Conservation (phyloP, 2,888 invertebrate species). For the Xiphydria camelus region DNA sequence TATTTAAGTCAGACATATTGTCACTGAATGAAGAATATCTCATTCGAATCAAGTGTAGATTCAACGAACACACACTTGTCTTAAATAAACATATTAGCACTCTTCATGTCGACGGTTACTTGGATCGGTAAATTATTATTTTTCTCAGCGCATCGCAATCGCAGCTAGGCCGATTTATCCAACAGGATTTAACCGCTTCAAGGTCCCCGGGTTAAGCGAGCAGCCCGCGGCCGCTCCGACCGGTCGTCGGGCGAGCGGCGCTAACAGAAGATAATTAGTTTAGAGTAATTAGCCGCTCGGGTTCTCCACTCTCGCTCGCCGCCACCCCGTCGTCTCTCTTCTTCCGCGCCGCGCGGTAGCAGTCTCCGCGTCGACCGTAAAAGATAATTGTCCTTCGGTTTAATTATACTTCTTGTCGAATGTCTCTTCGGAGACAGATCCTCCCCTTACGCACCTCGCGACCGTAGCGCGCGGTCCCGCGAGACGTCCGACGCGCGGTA, state of each 20-base stretch:
- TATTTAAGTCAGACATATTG: too few species aligned
- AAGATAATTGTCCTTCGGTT: conserved; percentile 25
- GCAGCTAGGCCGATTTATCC: too few species aligned
- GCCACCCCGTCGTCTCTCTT: not conserved
- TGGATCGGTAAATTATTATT: too few species aligned
- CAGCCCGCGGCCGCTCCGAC: conserved; percentile 12
- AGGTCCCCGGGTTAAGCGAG: conserved; percentile 3
- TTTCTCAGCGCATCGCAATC: too few species aligned
- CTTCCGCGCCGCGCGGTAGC: conserved; percentile 11
- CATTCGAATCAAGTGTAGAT: too few species aligned
- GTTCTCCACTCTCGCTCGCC: conserved; percentile 9
- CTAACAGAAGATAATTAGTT: conserved; percentile 48
- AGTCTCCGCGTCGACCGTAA: conserved; percentile 21
- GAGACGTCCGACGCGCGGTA: too few species aligned
- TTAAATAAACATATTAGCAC: too few species aligned
- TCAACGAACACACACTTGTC: too few species aligned
- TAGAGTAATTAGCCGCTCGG: conserved; percentile 44
- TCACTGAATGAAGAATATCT: too few species aligned
- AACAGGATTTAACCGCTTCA: conserved; percentile 3
- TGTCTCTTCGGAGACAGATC: conserved; percentile 2
- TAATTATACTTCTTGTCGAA: conserved; percentile 11
- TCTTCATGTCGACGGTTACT: too few species aligned
- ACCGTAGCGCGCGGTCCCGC: too few species aligned
- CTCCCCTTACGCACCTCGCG: conserved; percentile 1
- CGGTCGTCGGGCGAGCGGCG: conserved; percentile 19